A percentile compares a stretch with the other conserved stretches of the same genome.
Conservation (phyloP, 2,888 invertebrate species). For the Drosophila peninsularis region DNA sequence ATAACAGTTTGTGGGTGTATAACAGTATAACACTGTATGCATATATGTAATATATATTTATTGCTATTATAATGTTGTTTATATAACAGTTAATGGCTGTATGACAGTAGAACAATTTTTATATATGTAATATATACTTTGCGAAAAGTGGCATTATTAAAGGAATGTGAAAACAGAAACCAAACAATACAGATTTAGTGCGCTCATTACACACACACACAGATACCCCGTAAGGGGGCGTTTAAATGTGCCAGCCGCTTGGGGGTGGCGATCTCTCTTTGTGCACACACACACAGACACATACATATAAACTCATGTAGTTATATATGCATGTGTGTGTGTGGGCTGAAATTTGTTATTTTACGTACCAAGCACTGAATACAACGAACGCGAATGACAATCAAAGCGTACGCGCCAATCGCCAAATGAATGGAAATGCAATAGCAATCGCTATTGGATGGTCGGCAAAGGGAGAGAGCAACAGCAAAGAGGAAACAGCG, state of each 20-base stretch:
- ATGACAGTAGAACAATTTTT: neutral
- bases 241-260: constrained; percentile 48
- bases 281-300: neutral
- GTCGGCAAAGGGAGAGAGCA: constrained; percentile 2
- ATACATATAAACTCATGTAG: neutral
- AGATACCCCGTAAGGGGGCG: constrained; percentile 41
- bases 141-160: constrained; percentile 30
- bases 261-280: constrained; percentile 49
- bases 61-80: neutral
- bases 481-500: constrained; percentile 3
- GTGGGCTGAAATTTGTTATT: constrained; percentile 47
- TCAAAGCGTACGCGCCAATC: constrained; percentile 53
- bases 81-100: neutral
- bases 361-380: constrained; percentile 57
- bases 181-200: constrained; percentile 69
- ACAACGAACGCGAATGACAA: constrained; percentile 55
- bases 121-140: constrained; percentile 8
- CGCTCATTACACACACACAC: constrained; percentile 53
- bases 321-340: constrained; percentile 4
- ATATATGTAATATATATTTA: neutral
- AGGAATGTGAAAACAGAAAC: constrained; percentile 65
- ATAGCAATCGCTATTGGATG: constrained; percentile 20
- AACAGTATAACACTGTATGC: neutral
- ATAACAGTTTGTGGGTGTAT: neutral
- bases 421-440: constrained; percentile 56